These are phyloP conservation scores for Steinernema khuongi DNA, from an alignment of 1,140 invertebrate genomes.

Conservation along the genomic window DNA sequence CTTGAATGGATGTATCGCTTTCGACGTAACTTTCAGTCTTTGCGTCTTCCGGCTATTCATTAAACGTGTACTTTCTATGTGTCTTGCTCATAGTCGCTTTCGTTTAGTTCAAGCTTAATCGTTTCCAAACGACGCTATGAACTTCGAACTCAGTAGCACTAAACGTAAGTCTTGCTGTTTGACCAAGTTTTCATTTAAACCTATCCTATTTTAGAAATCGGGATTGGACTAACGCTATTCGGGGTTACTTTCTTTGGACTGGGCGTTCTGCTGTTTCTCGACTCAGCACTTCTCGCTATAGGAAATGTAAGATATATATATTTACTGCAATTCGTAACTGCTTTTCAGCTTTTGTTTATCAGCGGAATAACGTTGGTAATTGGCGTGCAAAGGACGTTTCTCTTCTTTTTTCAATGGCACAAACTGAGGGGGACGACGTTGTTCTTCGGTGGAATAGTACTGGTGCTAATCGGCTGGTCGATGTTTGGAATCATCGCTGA, in stretches of 20 bases:
- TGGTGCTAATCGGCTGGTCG: conserved; percentile 92
- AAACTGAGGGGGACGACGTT: conserved; percentile 84
- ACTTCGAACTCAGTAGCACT: conserved; percentile 53
- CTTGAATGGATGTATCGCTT: too few relatives aligned
- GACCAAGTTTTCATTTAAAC: conserved; percentile 14
- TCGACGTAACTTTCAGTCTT: too few relatives aligned
- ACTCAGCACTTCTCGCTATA: conserved; percentile 92
- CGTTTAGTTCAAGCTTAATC: too few relatives aligned
- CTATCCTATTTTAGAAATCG: conserved; percentile 74
- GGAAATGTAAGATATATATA: conserved; percentile 77
- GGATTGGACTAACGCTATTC: conserved; percentile 89
- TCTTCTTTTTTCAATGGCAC: conserved; percentile 96
- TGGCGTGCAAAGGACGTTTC: conserved; percentile 84
- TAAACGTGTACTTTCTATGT: too few relatives aligned
- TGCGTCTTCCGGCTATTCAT: too few relatives aligned
- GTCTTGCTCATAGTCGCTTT: too few relatives aligned
- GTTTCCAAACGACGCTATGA: too few relatives aligned
- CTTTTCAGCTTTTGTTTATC: conserved; percentile 81
- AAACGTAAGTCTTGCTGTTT: conserved; percentile 45
- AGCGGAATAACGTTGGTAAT: conserved; percentile 89
- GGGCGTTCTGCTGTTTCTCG: conserved; percentile 87
- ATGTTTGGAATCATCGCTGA: conserved; percentile 92
- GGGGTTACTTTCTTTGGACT: conserved; percentile 90
- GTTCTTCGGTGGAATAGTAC: conserved; percentile 87
- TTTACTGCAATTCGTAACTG: conserved; percentile 2